These are phyloP conservation scores for Trichogramma dendrolimi DNA, from an alignment of 2,888 invertebrate genomes.

Conservation along the genomic window DNA sequence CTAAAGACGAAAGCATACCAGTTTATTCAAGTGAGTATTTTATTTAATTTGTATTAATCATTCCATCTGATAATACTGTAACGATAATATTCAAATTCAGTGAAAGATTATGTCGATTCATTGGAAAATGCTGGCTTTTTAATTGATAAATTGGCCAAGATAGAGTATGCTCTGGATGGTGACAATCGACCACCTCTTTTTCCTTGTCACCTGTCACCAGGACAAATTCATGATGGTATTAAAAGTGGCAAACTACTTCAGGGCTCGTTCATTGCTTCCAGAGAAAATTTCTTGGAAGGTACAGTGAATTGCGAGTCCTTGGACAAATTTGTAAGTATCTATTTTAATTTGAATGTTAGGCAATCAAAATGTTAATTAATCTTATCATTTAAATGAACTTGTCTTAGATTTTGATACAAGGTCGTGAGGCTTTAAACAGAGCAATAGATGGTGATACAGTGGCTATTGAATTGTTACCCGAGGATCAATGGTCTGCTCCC, in stretches of 20 bases:
- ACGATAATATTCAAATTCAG: constrained; percentile 49
- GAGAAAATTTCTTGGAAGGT: constrained; percentile 93
- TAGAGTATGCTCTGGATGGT: constrained; percentile 60
- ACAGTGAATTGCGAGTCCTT: constrained; percentile 74
- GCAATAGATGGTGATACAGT: constrained; percentile 93
- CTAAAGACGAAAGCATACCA: constrained; percentile 65
- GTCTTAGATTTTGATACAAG: constrained; percentile 66
- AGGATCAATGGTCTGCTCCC: constrained; percentile 86
- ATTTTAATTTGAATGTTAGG: background rate
- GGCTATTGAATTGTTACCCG: constrained; percentile 82
- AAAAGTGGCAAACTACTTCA: constrained; percentile 71
- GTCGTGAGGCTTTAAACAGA: constrained; percentile 80
- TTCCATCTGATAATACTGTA: constrained; percentile 1
- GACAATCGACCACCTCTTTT: constrained; percentile 66
- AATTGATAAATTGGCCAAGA: constrained; percentile 76
- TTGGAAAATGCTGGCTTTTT: constrained; percentile 65
- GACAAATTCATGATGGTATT: constrained; percentile 75
- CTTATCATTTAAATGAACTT: constrained; percentile 16
- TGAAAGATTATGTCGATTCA: constrained; percentile 73
- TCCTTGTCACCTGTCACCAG: constrained; percentile 78
- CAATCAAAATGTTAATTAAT: background rate
- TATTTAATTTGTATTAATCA: background rate
- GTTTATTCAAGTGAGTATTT: constrained; percentile 64
- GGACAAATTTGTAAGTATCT: constrained; percentile 69
- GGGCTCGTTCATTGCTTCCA: constrained; percentile 79